Conservation (phyloP, 2,888 invertebrate species). For the Watsonalla cultraria region DNA sequence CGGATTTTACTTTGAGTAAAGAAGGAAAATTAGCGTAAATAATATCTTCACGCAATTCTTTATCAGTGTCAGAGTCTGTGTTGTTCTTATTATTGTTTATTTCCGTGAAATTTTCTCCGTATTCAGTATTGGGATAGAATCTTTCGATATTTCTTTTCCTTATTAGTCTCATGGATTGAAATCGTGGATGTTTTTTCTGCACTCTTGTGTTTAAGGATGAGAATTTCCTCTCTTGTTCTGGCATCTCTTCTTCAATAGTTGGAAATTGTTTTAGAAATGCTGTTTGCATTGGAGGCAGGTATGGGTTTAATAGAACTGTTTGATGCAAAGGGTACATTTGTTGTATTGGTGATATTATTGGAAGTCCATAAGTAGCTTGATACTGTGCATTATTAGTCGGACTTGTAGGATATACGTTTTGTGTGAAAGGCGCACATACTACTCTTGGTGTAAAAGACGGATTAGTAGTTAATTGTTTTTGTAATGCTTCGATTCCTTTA, state of each 20-base stretch:
- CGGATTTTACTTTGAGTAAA: constrained; percentile 48
- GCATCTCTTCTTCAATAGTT: constrained; percentile 58
- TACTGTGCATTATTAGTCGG: constrained; percentile 43
- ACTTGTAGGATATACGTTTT: constrained; percentile 52
- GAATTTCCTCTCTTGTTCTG: constrained; percentile 59
- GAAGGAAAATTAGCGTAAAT: constrained; percentile 70
- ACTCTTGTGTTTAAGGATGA: constrained; percentile 65
- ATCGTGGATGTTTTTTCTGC: constrained; percentile 53
- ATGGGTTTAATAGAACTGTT: constrained; percentile 64
- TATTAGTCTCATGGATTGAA: constrained; percentile 70
- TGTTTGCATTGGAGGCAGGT: constrained; percentile 63
- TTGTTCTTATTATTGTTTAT: constrained; percentile 65
- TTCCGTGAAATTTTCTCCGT: constrained; percentile 68
- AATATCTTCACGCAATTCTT: constrained; percentile 41
- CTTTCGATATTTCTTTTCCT: constrained; percentile 70
- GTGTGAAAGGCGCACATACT: constrained; percentile 69
- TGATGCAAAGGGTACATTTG: constrained; percentile 69
- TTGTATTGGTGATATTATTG: constrained; percentile 66
- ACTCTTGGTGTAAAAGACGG: constrained; percentile 71
- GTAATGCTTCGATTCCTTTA: constrained; percentile 61
- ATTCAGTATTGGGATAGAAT: constrained; percentile 72
- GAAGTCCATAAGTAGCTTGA: constrained; percentile 47
- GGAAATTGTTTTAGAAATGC: constrained; percentile 65
- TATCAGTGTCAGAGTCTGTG: constrained; percentile 33
- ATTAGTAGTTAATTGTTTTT: constrained; percentile 70